Evolutionary conservation across 2,888 invertebrate genomes (phyloP), one percentile per base, ranked within the genome.

Genomic region (Noctua janthina): DNA sequence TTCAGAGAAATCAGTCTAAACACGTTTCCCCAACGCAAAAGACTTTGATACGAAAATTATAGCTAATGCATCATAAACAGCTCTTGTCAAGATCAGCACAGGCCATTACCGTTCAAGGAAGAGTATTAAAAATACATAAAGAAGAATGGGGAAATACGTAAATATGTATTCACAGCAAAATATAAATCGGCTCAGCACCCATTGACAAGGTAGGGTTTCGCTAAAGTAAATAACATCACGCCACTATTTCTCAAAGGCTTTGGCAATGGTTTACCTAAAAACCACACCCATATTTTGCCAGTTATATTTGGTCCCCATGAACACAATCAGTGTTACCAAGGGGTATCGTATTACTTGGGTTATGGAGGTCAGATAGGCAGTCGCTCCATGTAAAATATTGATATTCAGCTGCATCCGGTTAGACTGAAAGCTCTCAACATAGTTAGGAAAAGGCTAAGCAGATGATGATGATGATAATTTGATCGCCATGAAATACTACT

Each of bases 71-170:
- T 64, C 68, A 64, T 23, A 0, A 78, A 10, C 29, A 49, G 46
- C 59, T 51, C 15, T n/a, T 82, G 78, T 62, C 66, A 70, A 68
- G 59, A 78, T 75, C 54, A 56, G 15, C 72, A 69, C 82, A 69
- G 68, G 10, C 46, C 86, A 84, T 84, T 84, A 78, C 43, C 82
- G 46, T 49, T 82, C 51, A 49, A 59, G 71, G 62, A 85, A 78
- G n/a, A 54, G 59, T 79, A 85, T 86, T 79, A 86, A 79, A 86
- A 76, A 73, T 35, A 74, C 59, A 71, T 76, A 76, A 76, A 71
- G 23, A 49, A 10, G 6, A 62, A 72, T 46, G 17, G 11, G 39
- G 71, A 62, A 46, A n/a, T 46, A 66, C 39, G 72, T 79, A 75
- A 68, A 76, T 75, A 77, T 69, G 43, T 35, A 8, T 39, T 66